phyloP scores from a whole-genome alignment of 2,888 invertebrate genomes.

The Ormyrus thymus region DNA sequence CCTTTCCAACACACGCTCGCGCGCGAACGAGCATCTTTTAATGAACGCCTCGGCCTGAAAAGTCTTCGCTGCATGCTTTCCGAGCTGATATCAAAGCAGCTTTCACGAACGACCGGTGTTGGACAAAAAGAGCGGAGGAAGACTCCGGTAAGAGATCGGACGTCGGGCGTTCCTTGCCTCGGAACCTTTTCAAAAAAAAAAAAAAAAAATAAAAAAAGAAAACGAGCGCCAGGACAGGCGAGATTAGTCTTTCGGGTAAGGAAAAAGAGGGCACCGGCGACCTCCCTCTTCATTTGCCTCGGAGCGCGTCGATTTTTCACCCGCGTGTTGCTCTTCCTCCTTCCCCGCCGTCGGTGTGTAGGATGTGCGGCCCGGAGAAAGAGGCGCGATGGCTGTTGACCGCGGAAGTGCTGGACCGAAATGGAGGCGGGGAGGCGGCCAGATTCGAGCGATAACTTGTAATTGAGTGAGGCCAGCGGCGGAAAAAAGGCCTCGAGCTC shows the following conservation, averaged over 20 bases:
- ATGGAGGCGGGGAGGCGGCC: neutral
- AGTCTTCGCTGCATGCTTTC: conserved; percentile 2
- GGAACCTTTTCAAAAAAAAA: neutral
- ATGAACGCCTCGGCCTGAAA: conserved; percentile 43
- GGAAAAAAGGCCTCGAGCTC: neutral
- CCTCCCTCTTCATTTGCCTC: conserved; percentile 24
- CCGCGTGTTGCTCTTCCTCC: neutral
- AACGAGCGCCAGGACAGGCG: neutral
- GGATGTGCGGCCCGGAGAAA: neutral
- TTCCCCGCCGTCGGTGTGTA: no score
- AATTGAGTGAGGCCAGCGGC: conserved; percentile 21
- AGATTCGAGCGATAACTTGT: conserved; percentile 43
- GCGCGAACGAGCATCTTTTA: conserved; percentile 42
- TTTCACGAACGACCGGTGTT: neutral
- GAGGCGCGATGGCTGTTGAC: neutral
- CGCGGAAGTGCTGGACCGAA: neutral
- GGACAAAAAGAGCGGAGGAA: neutral
- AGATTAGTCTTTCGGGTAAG: conserved; percentile 16
- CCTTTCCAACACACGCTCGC: no score
- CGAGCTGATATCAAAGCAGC: conserved; percentile 1
- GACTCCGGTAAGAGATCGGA: neutral
- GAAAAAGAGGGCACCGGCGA: neutral
- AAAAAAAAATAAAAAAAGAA: neutral
- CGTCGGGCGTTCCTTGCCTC: neutral
- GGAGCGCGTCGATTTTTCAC: conserved; percentile 16